Evolutionary conservation across 2,113 vertebrate species (phyloP), one percentile per base, ranked within the genome.

Genomic region (Stigmatopora argus): DNA sequence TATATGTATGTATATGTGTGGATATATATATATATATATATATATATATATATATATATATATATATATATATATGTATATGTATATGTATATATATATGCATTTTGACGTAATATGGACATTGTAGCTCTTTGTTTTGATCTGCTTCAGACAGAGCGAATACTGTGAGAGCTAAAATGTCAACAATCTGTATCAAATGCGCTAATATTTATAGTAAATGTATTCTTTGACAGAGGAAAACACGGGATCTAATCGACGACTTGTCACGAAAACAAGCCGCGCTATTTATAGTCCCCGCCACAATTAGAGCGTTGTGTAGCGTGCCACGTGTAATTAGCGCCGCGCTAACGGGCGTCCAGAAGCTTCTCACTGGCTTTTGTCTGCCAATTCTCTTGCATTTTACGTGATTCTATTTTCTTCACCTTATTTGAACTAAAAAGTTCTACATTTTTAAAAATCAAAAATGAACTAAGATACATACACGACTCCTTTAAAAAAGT

Each of bases 291-390:
- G 70, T 21, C 56, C 34, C 49, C 55, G 65, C 67, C 70, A 75
- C 75, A 77, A 66, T 80, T 72, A 81, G 72, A 69, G 71, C 55
- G 26, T 57, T 69, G 65, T 58, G 70, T 74, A 52, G 38, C 73
- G 72, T 21, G 52, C 64, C 51, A 71, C 65, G 69, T 66, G 71
- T 73, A 78, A 75, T 83, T 72, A 76, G 63, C 67, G 38, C 4
- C 31, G n/a, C 17, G 65, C 31, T 67, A 52, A 62, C 72, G 63
- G 51, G 79, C 61, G 63, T 70, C 15, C 48, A 76, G 78, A 56
- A 76, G 81, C 70, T 71, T 83, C 81, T 81, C 58, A 21, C 21
- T 10, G 17, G 76, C 79, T 71, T 85, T 88, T 87, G 82, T 88
- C 77, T 85, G 68, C 51, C 23, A 8, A 41, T 41, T 41, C 38